Percentiles rank a stretch among this genome's conserved stretches.
These are phyloP conservation scores for Sinohyriopsis cumingii DNA, from an alignment of 2,888 invertebrate species.

Conservation along the genomic window DNA sequence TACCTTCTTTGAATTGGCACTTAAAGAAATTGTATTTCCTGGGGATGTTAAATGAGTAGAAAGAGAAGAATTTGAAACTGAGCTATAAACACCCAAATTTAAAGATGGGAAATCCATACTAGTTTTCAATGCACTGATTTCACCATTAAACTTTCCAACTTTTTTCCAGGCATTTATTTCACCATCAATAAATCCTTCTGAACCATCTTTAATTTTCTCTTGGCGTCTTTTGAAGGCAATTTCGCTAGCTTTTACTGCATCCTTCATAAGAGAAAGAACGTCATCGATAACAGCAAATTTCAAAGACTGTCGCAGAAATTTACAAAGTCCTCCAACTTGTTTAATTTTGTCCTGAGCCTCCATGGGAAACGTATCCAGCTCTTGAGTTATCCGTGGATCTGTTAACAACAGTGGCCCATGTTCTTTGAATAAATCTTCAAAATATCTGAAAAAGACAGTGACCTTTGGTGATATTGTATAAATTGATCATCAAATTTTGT, in stretches of 20 bases:
- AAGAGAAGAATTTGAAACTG: background rate
- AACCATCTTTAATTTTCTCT: constrained; percentile 12
- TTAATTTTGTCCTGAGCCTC: constrained; percentile 50
- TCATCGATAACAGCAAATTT: constrained; percentile 54
- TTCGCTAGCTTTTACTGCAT: constrained; percentile 40
- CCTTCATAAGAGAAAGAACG: constrained; percentile 45
- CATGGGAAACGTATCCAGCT: constrained; percentile 46
- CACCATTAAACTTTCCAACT: constrained; percentile 31
- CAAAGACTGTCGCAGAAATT: constrained; percentile 45
- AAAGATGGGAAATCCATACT: constrained; percentile 2
- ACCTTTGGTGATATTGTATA: background rate
- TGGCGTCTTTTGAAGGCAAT: constrained; percentile 30
- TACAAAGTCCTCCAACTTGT: constrained; percentile 41
- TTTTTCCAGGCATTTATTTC: constrained; percentile 38
- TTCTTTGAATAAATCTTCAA: constrained; percentile 44
- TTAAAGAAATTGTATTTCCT: too few species aligned
- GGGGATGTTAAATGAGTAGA: too few species aligned
- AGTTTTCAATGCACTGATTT: constrained; percentile 25
- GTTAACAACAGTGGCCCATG: constrained; percentile 48
- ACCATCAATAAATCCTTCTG: constrained; percentile 5
- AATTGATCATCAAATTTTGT: background rate
- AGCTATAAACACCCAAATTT: constrained; percentile 5
- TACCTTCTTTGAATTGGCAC: too few species aligned
- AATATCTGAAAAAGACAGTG: constrained; percentile 39
- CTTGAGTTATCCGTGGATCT: constrained; percentile 37